A percentile compares a stretch with the other conserved stretches of the same genome.
Conservation (phyloP, 2,113 vertebrate genomes). For the Grallaria varia region DNA sequence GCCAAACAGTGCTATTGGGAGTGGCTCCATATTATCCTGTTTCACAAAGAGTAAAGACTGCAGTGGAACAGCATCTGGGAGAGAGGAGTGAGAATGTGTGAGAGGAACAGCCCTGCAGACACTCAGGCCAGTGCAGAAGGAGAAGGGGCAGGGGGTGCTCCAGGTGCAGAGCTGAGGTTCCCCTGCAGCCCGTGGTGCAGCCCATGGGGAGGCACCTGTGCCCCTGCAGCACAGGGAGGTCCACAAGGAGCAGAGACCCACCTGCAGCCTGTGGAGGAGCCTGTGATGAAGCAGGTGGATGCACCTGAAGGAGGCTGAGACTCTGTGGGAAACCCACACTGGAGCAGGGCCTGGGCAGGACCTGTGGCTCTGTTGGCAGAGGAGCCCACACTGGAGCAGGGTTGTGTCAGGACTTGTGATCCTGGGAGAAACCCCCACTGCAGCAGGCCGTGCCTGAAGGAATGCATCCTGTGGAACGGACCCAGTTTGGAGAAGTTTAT, state of each 20-base stretch:
- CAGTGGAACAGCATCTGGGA: not conserved
- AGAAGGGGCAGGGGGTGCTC: not conserved
- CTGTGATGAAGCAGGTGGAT: not conserved
- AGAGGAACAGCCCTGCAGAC: not conserved
- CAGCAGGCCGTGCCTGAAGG: not conserved
- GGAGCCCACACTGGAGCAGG: not conserved
- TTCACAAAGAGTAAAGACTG: not conserved
- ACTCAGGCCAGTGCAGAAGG: not conserved
- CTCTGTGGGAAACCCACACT: not conserved
- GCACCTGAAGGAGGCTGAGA: not conserved
- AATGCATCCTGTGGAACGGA: not conserved
- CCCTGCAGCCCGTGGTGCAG: not conserved
- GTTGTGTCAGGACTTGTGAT: not conserved
- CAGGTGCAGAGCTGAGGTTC: rapidly evolving
- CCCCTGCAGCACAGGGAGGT: not conserved
- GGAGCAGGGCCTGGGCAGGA: not conserved
- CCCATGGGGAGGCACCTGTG: too few relatives aligned
- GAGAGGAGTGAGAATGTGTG: not conserved
- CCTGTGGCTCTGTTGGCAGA: not conserved
- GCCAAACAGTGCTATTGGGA: not conserved
- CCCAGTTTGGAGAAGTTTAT: not conserved
- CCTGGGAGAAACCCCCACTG: not conserved
- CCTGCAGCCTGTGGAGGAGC: not conserved
- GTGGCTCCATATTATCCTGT: rapidly evolving
- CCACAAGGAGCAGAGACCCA: not conserved